A percentile compares a stretch with the other conserved stretches of the same genome.
phyloP scores from a whole-genome alignment of 2,113 vertebrate genomes.

The Condylura cristata region DNA sequence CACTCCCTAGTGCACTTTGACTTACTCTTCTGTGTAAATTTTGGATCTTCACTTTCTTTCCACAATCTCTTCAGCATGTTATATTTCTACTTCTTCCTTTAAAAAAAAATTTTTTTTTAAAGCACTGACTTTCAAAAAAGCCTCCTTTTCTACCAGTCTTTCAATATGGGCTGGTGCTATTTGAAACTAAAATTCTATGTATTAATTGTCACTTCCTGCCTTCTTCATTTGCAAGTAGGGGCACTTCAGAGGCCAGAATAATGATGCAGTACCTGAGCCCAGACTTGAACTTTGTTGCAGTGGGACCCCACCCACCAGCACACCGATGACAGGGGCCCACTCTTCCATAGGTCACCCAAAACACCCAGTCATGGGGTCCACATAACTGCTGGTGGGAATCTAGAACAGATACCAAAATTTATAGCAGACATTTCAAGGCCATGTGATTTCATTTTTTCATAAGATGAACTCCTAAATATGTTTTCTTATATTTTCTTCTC shows the following conservation, averaged over 20 bases:
- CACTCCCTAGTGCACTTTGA: neutral
- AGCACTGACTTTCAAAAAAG: neutral
- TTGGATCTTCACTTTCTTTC: neutral
- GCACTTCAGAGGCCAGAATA: neutral
- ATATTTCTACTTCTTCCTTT: neutral
- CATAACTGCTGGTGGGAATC: accelerated
- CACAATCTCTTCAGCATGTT: neutral
- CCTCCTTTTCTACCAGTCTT: neutral
- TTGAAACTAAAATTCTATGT: neutral
- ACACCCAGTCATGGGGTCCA: neutral
- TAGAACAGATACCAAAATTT: neutral
- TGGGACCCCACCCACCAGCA: neutral
- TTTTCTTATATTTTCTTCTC: neutral
- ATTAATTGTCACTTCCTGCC: neutral
- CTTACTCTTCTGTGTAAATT: neutral
- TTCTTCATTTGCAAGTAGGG: neutral
- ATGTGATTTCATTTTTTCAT: neutral
- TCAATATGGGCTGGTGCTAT: neutral
- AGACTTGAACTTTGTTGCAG: neutral
- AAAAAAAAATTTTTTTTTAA: neutral
- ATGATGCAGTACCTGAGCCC: neutral
- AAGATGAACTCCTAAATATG: neutral
- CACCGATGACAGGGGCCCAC: neutral
- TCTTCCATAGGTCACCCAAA: neutral
- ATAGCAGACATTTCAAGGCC: neutral